These are phyloP conservation scores for Columba livia DNA, from an alignment of 2,113 vertebrate species.

Conservation along the genomic window DNA sequence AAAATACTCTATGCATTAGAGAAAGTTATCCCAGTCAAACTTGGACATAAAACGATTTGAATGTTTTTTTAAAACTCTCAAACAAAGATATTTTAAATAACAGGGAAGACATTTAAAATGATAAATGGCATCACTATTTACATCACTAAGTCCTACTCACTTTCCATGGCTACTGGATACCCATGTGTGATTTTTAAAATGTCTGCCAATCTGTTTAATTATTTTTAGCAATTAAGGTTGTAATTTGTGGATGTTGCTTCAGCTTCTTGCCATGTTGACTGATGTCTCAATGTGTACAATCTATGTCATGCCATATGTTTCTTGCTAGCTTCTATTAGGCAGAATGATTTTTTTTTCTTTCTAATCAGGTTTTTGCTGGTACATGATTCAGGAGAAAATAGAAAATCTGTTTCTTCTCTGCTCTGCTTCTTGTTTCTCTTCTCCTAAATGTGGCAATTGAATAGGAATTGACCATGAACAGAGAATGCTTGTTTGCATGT, in stretches of 20 bases:
- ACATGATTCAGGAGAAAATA: conserved; percentile 2
- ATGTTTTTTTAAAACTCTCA: conserved; percentile 10
- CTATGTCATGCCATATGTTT: conserved; percentile 52
- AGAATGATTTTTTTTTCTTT: neutral
- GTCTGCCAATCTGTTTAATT: conserved; percentile 49
- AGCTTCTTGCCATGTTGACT: conserved; percentile 50
- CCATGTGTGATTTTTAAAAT: conserved; percentile 29
- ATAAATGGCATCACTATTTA: neutral
- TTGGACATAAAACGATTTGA: neutral
- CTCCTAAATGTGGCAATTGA: neutral
- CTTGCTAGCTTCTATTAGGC: conserved; percentile 27
- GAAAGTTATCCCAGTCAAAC: neutral
- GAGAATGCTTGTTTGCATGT: neutral
- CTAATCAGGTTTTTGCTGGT: conserved; percentile 18
- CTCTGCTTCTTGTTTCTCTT: neutral
- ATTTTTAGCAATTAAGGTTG: conserved; percentile 60
- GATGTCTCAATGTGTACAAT: conserved; percentile 54
- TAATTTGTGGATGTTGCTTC: conserved; percentile 60
- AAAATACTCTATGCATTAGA: neutral
- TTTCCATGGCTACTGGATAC: conserved; percentile 3
- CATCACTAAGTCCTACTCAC: neutral
- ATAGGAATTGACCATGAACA: neutral
- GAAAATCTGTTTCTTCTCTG: neutral
- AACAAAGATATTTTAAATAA: neutral
- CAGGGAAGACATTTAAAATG: neutral